Base-by-base conservation (phyloP, 2,888 invertebrate species). In the Suillia variegata region DNA sequence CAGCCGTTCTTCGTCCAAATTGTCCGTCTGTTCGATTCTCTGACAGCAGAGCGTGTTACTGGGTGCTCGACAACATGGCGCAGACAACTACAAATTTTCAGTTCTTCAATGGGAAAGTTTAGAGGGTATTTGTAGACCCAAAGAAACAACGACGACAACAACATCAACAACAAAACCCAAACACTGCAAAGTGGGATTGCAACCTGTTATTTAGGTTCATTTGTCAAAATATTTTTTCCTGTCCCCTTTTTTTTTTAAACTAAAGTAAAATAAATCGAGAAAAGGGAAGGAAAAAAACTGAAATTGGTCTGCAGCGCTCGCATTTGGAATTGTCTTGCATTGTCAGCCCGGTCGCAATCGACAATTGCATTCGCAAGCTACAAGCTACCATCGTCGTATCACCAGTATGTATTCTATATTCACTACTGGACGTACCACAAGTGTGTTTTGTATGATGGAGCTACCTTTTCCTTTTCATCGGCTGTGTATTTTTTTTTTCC, bases 121-220 rank as follows among this genome's bases (percentile, higher is more conserved):
- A n/a, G 34, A 33, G 33, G n/a, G 42, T 26, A 21, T 38, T n/a
- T 45, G 45, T 6, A 20, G 55, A 21, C 49, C 50, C 47, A n/a
- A 48, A 55, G 38, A 26, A 47, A 54, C 50, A 34, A 12, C 33
- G 54, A n/a, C n/a, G n/a, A n/a, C n/a, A n/a, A n/a, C n/a, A n/a
- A n/a, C n/a, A n/a, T n/a, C n/a, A n/a, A n/a, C n/a, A n/a, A n/a
- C n/a, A n/a, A n/a, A n/a, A n/a, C n/a, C n/a, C n/a, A n/a, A n/a
- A n/a, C 49, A 56, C 33, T 42, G 18, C 45, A 12, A 26, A 50
- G 50, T 67, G 66, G n/a, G 73, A 74, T 69, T 78, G 75, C 79
- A 82, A 81, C 82, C 82, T 82, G 82, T 82, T 82, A 82, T 82
- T 82, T 82, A 72, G 77, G 70, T 79, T 82, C 82, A 82, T 82